Evolutionary conservation across 2,888 invertebrate genomes (phyloP).

Genomic region (Drosophila monieri): DNA sequence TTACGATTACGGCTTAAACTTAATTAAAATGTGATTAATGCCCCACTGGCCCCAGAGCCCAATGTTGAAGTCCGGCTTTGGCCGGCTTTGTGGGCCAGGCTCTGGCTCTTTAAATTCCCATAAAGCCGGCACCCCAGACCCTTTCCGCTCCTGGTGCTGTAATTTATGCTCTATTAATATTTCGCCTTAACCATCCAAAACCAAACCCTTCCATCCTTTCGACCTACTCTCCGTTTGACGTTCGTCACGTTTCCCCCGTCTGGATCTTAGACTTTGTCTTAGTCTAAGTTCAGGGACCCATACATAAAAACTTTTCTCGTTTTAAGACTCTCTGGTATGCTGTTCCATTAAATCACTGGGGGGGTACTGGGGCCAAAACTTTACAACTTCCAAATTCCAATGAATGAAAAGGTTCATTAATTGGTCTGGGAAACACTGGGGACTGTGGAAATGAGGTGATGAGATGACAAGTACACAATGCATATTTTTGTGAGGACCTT

Average conservation of each 20-base stretch:
- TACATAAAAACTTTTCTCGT: conserved; percentile 5
- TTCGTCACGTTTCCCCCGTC: conserved; percentile 29
- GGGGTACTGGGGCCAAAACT: conserved; percentile 2
- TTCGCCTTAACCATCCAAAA: conserved; percentile 58
- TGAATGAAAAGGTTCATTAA: neutral
- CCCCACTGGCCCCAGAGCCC: conserved; percentile 25
- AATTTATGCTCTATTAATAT: conserved; percentile 81
- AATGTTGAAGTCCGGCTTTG: conserved; percentile 9
- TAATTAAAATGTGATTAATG: conserved; percentile 79
- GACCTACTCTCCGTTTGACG: conserved; percentile 9
- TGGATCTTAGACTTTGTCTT: conserved; percentile 29
- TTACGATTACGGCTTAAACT: conserved; percentile 78
- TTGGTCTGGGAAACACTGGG: conserved; percentile 3
- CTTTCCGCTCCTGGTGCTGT: conserved; percentile 46
- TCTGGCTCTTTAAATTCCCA: conserved; percentile 74
- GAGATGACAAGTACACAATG: conserved; percentile 6
- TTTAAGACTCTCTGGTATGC: conserved; percentile 8
- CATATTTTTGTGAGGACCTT: neutral
- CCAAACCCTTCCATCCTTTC: neutral
- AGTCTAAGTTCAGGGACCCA: conserved; percentile 10
- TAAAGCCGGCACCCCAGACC: conserved; percentile 49
- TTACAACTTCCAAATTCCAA: neutral
- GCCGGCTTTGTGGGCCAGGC: conserved; percentile 51
- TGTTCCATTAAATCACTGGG: conserved; percentile 31
- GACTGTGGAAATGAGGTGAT: neutral